Conservation (phyloP, 2,888 invertebrate genomes). For the Mesodorylaimus sp. region DNA sequence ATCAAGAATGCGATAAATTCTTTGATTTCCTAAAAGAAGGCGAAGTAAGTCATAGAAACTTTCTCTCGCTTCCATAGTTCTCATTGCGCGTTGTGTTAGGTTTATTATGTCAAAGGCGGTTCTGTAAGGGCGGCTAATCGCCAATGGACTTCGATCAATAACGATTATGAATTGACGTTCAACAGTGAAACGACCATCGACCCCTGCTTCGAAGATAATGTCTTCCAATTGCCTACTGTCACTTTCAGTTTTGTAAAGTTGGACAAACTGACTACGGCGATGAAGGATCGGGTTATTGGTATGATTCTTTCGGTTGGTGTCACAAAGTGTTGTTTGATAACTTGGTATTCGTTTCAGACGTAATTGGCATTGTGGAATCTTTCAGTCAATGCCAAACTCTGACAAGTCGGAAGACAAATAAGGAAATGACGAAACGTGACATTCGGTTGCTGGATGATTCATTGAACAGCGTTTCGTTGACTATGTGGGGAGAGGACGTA, state of each 20-base stretch:
- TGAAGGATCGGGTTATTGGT: constrained; percentile 54
- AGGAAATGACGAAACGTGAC: constrained; percentile 72
- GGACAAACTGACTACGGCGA: constrained; percentile 47
- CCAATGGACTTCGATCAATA: constrained; percentile 57
- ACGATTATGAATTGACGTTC: constrained; percentile 90
- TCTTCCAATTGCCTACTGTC: not conserved
- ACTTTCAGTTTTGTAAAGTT: constrained; percentile 45
- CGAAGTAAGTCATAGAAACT: constrained; percentile 14
- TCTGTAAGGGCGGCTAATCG: constrained; percentile 82
- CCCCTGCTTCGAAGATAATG: constrained; percentile 1
- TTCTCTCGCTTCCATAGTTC: too few species aligned
- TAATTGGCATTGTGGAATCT: constrained; percentile 66
- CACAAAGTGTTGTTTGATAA: not conserved
- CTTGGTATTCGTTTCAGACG: constrained; percentile 42
- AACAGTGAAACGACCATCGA: constrained; percentile 44
- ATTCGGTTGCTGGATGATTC: constrained; percentile 65
- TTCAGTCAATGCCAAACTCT: constrained; percentile 52
- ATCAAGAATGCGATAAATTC: constrained; percentile 65
- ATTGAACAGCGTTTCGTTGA: constrained; percentile 54
- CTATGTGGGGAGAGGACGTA: constrained; percentile 62
- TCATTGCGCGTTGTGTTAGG: too few species aligned
- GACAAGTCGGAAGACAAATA: constrained; percentile 52
- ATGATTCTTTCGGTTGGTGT: constrained; percentile 22
- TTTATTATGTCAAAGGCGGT: constrained; percentile 69
- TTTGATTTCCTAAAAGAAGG: constrained; percentile 64